Evolutionary conservation across 1,140 invertebrate genomes (phyloP), one percentile per base, ranked within the genome.

Genomic region (Drosophila kikkawai): DNA sequence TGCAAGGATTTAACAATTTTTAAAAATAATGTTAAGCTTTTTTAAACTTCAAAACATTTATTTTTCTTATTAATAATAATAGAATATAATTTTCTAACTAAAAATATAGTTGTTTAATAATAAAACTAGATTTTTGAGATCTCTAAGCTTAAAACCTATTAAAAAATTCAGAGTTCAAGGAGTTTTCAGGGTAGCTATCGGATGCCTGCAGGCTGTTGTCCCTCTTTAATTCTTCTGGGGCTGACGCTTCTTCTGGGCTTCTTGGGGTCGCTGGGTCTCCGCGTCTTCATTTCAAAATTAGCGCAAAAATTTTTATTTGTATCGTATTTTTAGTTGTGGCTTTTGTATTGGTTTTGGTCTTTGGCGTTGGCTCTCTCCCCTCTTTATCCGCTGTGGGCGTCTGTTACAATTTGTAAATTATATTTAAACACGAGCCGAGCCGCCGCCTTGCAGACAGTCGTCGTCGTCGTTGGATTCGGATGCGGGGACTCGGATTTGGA

Each of bases 331-430:
- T 85, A 85, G 85, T 78, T 88, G 84, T 57, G 73, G 77, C 74
- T 84, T 79, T 75, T 56, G 36, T 56, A 56, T 56, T 39, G 53
- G 53, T 56, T 78, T 75, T 39, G 65, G 66, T 75, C 13, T 68
- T 55, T 56, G 51, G 47, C 32, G 56, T 22, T 39, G 58, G 26
- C 44, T 60, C 47, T 50, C 34, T 58, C 48, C 53, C 42, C 71
- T 60, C 58, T 53, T 56, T n/a, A 39, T 51, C 56, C 53, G 58
- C 75, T 57, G 77, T 79, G 59, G 77, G 75, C 75, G 75, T 71
- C 66, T 57, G 77, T 79, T 79, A 79, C 74, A 81, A 70, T 75
- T 83, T 88, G 78, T 90, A 90, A 88, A 88, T 90, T 87, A 88
- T 88, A 88, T 87, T 88, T 87, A 87, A 88, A 87, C 85, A 75